Conservation (phyloP, 2,113 vertebrate species). For the Rhinolophus sinicus region DNA sequence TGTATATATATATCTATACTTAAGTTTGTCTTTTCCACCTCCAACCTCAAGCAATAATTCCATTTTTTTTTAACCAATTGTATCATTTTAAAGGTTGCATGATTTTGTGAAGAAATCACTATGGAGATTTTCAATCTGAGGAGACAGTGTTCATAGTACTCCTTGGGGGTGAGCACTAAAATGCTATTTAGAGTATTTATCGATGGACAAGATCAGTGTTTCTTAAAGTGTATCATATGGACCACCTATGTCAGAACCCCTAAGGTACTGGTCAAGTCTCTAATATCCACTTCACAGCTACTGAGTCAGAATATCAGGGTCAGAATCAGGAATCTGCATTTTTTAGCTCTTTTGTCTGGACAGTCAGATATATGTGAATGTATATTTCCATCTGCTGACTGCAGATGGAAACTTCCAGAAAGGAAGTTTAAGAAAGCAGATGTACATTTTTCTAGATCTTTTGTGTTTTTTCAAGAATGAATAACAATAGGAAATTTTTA, state of each 20-base stretch:
- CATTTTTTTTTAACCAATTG: background rate
- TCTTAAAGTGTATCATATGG: background rate
- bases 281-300: background rate
- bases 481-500: no score
- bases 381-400: no score
- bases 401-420: no score
- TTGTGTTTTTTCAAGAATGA: no score
- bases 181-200: background rate
- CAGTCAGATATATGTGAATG: no score
- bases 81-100: background rate
- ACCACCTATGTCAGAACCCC: background rate
- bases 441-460: no score
- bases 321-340: background rate
- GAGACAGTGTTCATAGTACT: background rate
- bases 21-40: background rate
- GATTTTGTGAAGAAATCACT: conserved; percentile 6
- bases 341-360: background rate
- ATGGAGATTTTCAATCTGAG: background rate
- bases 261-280: background rate
- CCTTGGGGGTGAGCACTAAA: background rate
- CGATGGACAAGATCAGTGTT: background rate
- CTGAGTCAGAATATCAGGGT: background rate
- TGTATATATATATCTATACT: background rate
- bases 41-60: background rate
- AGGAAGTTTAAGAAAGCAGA: no score